Evolutionary conservation across 2,797 vertebrate genomes (phyloP).

Genomic region (Dendrocincla tyrannina): DNA sequence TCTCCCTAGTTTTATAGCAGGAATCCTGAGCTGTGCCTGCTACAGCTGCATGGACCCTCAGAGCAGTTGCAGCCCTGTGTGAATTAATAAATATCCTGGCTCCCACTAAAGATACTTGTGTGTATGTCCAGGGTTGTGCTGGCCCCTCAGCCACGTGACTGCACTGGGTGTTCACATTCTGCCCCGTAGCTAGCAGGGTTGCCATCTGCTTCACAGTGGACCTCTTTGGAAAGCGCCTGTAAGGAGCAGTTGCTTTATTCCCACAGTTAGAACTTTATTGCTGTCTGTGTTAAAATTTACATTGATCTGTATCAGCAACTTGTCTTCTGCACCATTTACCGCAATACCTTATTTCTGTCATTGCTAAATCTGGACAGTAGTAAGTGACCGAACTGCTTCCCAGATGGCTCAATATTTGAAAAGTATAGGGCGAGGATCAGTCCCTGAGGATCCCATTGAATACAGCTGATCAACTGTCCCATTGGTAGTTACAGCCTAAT

Average conservation of each 20-base stretch:
- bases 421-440: not conserved
- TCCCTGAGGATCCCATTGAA: not conserved
- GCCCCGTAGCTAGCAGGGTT: not conserved
- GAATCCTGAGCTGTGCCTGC: not conserved
- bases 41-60: not conserved
- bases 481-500: not conserved
- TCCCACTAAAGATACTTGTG: accelerated
- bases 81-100: not conserved
- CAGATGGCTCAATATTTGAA: not conserved
- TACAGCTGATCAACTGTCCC: not conserved
- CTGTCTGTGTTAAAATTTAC: not conserved
- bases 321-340: not conserved
- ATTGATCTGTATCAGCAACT: not conserved
- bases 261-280: not conserved
- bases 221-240: not conserved
- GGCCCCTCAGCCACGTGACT: not conserved
- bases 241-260: not conserved
- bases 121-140: not conserved
- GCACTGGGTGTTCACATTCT: not conserved
- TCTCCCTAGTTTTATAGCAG: not conserved
- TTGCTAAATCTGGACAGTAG: not conserved
- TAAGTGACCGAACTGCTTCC: not conserved
- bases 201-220: not conserved
- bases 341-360: not conserved
- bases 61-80: not conserved